Evolutionary conservation across 2,113 vertebrate species (phyloP), one percentile per base, ranked within the genome.

Genomic region (Scomber scombrus): DNA sequence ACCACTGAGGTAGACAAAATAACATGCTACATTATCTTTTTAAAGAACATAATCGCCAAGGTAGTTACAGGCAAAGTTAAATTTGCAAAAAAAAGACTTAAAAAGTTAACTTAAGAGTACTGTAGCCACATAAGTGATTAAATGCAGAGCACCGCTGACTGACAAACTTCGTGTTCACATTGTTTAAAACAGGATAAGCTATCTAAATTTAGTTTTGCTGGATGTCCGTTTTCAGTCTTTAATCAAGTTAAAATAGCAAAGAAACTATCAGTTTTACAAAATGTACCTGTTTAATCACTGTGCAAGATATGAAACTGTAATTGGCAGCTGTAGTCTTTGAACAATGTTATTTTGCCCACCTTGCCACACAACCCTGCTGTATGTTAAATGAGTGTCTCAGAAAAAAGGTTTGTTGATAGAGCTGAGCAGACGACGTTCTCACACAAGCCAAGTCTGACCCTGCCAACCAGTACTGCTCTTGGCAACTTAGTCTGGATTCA

Each of bases 321-420:
- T 23, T 40, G 4, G 49, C 34, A 63, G 52, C 49, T 49, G 15
- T 1, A 40, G 21, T 43, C 31, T 58, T 68, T 61, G 52, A 57
- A 31, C 64, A 23, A 15, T 2, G 31, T 74, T 62, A n/a, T 26
- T 78, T 11, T 18, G 51, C 14, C 55, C 55, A 51, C 73, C 21
- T 40, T 65, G 58, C 60, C 2, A 0, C 47, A 63, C 83, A 73
- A 65, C 45, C 46, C 26, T 40, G 18, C 50, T 50, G 26, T 50
- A 18, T 50, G 43, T 58, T 50, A 75, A 83, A 72, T 23, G 34
- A 7, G 46, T 58, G 64, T 71, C 65, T 74, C 50, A 49, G 26
- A 73, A 51, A 78, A 68, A 18, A 40, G 34, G 54, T 79, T 76
- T 86, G 71, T 90, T 84, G 67, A 78, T 84, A 12, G 72, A 84